These are phyloP conservation scores for Oophaga pumilio DNA, from an alignment of 2,113 vertebrate genomes.

Conservation along the genomic window DNA sequence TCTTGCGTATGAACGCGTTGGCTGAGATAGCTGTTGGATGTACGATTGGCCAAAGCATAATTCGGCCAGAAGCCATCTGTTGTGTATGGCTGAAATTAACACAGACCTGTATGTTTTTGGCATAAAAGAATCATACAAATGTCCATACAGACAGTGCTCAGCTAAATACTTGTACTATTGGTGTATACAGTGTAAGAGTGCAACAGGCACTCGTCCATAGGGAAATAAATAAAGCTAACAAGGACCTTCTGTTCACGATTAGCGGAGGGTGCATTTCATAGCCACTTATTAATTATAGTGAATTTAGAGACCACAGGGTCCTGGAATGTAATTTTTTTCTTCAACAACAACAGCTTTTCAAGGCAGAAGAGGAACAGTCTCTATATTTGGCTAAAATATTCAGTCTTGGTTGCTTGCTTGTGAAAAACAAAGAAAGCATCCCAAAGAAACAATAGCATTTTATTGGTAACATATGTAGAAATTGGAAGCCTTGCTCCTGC, in stretches of 20 bases:
- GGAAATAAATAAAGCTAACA: background rate
- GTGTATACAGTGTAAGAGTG: background rate
- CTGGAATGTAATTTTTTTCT: conserved; percentile 72
- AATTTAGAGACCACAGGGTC: conserved; percentile 10
- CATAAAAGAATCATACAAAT: background rate
- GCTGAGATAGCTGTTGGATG: no score
- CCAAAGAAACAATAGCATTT: conserved; percentile 72
- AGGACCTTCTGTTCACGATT: conserved; percentile 64
- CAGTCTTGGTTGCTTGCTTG: conserved; percentile 71
- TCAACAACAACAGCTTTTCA: conserved; percentile 75
- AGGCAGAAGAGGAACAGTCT: conserved; percentile 72
- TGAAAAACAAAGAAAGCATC: conserved; percentile 60
- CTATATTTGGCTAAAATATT: conserved; percentile 85
- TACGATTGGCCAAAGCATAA: no score
- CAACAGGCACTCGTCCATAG: background rate
- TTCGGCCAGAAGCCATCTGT: no score
- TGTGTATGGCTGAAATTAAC: no score
- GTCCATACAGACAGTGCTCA: background rate
- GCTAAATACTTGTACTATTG: background rate
- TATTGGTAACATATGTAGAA: conserved; percentile 76
- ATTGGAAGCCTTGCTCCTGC: conserved; percentile 66
- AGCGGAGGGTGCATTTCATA: conserved; percentile 68
- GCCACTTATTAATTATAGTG: conserved; percentile 59
- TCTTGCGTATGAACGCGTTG: no score
- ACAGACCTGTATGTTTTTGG: background rate